Conservation (phyloP, 2,797 vertebrate genomes). For the Myripristis jacobus region DNA sequence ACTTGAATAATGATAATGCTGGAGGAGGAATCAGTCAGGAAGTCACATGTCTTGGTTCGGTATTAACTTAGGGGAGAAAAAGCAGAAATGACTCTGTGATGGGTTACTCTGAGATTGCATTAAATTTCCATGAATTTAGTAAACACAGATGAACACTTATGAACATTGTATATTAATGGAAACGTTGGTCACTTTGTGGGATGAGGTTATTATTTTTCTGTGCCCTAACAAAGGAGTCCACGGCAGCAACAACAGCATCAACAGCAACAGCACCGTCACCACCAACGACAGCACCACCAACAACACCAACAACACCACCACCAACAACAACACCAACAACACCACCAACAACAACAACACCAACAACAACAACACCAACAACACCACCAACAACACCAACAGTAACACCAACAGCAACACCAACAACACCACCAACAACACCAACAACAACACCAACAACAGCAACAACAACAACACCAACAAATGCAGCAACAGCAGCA, state of each 20-base stretch:
- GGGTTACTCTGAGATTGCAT: neutral
- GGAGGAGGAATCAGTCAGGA: too few species aligned
- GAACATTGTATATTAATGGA: neutral
- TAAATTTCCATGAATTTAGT: neutral
- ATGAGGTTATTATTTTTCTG: neutral
- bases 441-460: neutral
- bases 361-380: neutral
- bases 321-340: neutral
- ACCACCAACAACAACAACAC: neutral
- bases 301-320: neutral
- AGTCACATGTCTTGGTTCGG: neutral
- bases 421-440: accelerated
- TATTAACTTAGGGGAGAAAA: neutral
- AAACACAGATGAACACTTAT: neutral
- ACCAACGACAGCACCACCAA: neutral
- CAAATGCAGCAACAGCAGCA: too few species aligned
- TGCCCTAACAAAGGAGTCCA: neutral
- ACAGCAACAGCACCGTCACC: accelerated
- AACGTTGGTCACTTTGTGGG: neutral
- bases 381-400: neutral
- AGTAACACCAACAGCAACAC: neutral
- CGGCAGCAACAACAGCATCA: accelerated
- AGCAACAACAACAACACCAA: neutral
- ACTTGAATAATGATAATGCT: conserved; percentile 31
- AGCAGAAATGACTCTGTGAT: neutral